phyloP scores from a whole-genome alignment of 2,113 vertebrate species.

The Oryzias woworae region DNA sequence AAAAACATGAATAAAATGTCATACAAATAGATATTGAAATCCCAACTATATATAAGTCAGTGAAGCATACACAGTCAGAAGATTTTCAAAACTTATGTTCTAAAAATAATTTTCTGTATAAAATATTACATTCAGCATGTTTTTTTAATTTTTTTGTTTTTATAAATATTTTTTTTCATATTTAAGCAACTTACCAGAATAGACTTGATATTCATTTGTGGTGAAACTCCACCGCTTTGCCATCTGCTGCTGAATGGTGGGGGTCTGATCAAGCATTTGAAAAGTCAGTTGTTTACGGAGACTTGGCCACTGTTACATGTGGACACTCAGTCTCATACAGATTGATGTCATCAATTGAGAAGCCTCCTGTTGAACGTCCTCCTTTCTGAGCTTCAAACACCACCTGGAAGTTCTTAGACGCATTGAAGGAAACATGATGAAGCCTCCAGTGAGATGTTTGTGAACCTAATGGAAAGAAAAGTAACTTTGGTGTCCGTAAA shows the following conservation, averaged over 20 bases:
- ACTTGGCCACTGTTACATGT: constrained; percentile 81
- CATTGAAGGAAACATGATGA: constrained; percentile 69
- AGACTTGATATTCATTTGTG: neutral
- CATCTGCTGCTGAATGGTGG: constrained; percentile 78
- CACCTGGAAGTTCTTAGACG: constrained; percentile 76
- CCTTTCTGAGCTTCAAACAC: constrained; percentile 79
- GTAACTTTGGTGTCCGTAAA: neutral
- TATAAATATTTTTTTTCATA: neutral
- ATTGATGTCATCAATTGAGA: constrained; percentile 88
- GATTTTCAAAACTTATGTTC: too few species aligned
- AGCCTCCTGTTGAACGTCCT: constrained; percentile 75
- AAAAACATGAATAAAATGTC: too few species aligned
- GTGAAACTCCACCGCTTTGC: constrained; percentile 76
- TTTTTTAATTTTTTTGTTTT: constrained; percentile 30
- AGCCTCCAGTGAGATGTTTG: constrained; percentile 78
- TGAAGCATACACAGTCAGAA: neutral
- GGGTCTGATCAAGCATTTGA: constrained; percentile 48
- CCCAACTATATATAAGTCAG: neutral
- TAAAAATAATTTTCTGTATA: too few species aligned
- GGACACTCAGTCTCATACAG: constrained; percentile 83
- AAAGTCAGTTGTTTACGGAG: constrained; percentile 80
- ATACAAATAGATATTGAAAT: too few species aligned
- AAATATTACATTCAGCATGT: too few species aligned
- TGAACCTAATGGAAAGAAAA: constrained; percentile 21
- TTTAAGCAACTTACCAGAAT: constrained; percentile 11